A percentile compares a stretch with the other conserved stretches of the same genome.
phyloP scores from a whole-genome alignment of 2,113 vertebrate species.

The Pituophis catenifer region DNA sequence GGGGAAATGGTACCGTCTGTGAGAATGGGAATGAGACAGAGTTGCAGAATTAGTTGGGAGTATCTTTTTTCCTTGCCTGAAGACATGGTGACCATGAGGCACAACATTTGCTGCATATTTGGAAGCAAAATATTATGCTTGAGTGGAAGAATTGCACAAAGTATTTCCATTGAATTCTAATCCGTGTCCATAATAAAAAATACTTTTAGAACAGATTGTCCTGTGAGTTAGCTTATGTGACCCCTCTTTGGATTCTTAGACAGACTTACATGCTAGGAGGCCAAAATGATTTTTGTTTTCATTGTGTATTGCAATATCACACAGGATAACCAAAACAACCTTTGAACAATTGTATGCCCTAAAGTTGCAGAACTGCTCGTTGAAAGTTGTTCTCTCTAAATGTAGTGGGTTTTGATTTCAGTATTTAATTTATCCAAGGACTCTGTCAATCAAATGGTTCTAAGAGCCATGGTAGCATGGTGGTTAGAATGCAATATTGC shows the following conservation, averaged over 20 bases:
- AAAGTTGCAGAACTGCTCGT: neutral
- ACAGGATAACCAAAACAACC: neutral
- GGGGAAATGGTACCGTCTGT: neutral
- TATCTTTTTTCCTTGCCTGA: neutral
- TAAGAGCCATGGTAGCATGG: no score
- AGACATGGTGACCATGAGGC: neutral
- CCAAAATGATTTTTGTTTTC: neutral
- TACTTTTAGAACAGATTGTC: neutral
- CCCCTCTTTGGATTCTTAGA: neutral
- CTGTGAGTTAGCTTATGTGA: neutral
- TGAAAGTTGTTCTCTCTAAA: neutral
- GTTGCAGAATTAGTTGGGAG: neutral
- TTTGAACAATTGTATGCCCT: neutral
- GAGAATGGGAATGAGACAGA: neutral
- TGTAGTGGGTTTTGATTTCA: neutral
- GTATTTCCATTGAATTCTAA: neutral
- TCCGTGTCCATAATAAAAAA: neutral
- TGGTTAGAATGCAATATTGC: no score
- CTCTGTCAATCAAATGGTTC: neutral
- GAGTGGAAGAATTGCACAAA: neutral
- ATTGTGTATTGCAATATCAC: neutral
- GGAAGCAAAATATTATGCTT: neutral
- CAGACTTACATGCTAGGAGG: neutral
- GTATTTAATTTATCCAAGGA: neutral
- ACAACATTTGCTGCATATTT: neutral